Base-by-base conservation (phyloP, 2,888 invertebrate species). In the Hemithea aestivaria region DNA sequence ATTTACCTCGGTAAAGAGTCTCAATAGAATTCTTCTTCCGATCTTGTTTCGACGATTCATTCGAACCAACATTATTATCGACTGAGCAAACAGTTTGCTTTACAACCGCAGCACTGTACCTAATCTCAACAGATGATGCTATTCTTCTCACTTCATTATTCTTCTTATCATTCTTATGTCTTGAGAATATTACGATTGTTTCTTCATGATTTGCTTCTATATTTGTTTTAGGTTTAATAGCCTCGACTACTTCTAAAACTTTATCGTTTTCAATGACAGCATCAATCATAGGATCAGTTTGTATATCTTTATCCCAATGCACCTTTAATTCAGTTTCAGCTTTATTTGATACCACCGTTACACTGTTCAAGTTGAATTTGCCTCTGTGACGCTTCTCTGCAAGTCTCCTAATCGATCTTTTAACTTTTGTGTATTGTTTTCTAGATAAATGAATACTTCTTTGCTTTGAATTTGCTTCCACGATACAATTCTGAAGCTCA, bases 381-480 rank as follows among this genome's bases (percentile, higher is more conserved):
- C 46, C 40, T 40, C 52, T 30, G 33, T 40, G 12, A 7, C 20
- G 10, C 25, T 35, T 57, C 20, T 29, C 34, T 28, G 57, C 48
- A 1, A 55, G 63, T 40, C 50, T 65, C 41, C 70, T 66, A 31
- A 81, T 72, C 1, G 65, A 68, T 53, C 51, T 71, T 45, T 71
- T 82, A 2, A 84, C 64, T 64, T 72, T 80, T 1, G 65, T 53
- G 27, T 81, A 82, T 56, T 84, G 84, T 48, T 68, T 69, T 11
- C 64, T 58, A 1, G 81, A 63, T 8, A 82, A 50, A 12, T 67
- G 45, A 21, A 83, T 76, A 2, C 74, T 68, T 40, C 67, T 77
- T 29, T 68, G 64, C 44, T 71, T 75, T 7, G 61, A 53, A 34
- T 64, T 62, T 34, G 77, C 56, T 57, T 75, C 66, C 33, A 75